Base-by-base conservation (phyloP, 2,113 vertebrate genomes). In the Cepphus grylle region DNA sequence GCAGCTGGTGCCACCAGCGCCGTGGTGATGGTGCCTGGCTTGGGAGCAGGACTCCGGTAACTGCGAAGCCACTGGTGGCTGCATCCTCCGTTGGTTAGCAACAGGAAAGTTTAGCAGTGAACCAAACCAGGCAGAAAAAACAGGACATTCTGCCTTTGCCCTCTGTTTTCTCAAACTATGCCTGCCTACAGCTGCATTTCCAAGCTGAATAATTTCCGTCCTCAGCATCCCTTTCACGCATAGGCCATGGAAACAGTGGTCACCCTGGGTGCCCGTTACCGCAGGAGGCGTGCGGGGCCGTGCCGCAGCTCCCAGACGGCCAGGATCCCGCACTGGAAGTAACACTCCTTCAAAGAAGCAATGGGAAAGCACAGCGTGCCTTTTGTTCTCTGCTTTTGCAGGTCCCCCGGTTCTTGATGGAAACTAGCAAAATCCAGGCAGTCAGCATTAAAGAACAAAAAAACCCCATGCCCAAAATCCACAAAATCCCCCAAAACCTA, bases 281-380 rank as follows among this genome's bases (percentile, higher is more conserved):
- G 1, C 29, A n/a, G 79, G 19, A 86, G 32, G 18, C 2, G 2
- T 43, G 53, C 1, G 12, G 30, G 42, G 27, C 50, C 2, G 0
- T 65, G 45, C 14, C 1, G 5, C 7, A 36, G 25, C 38, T 59
- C 15, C 58, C 34, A 45, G 62, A 40, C 5, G 6, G n/a, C 53
- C 53, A 30, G 36, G 12, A 66, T 49, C 27, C 45, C 3, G 0
- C 19, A 1, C 7, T 66, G 16, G 25, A 52, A 56, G 38, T 12
- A 52, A 14, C 15, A 15, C 59, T 55, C 17, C n/a, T 66, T 53
- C 70, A 32, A 45, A 34, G 45, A 15, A 62, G 21, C 0, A 2
- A 10, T 5, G 17, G 61, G 12, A 80, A 81, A 77, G 36, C 34
- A 27, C 32, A 47, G 12, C 1, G 18, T 63, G 62, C 49, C 36